These are phyloP conservation scores for Parazoanthus atlanticus DNA, from an alignment of 92 coral and sea anemone species.

Conservation along the genomic window DNA sequence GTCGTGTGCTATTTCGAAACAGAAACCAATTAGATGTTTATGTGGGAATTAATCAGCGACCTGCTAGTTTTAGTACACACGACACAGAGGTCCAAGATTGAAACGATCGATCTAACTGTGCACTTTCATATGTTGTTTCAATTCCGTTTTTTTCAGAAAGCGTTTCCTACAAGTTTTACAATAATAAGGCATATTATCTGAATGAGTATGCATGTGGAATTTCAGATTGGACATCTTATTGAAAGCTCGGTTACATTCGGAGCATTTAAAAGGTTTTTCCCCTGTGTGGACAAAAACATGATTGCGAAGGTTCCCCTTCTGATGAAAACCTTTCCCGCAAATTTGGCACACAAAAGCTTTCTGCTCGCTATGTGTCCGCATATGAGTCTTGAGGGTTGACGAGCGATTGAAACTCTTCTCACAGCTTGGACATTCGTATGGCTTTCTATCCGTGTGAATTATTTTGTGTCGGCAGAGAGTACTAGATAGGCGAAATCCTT, in stretches of 20 bases:
- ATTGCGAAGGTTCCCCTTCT: constrained; percentile 94
- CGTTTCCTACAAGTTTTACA: constrained; percentile 84
- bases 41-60: neutral
- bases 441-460: constrained; percentile 96
- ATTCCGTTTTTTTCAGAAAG: constrained; percentile 74
- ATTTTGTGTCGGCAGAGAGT: constrained; percentile 97
- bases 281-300: constrained; percentile 99
- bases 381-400: constrained; percentile 93
- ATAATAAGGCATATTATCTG: constrained; percentile 78
- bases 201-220: constrained; percentile 96
- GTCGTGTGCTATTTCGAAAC: neutral
- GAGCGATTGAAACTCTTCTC: constrained; percentile 91
- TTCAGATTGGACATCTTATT: constrained; percentile 98
- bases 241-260: constrained; percentile 90
- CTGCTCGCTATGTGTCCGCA: constrained; percentile 93
- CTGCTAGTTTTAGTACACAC: neutral
- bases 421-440: constrained; percentile 89
- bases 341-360: constrained; percentile 91
- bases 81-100: neutral
- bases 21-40: constrained; percentile 12
- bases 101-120: constrained; percentile 48
- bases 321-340: constrained; percentile 98
- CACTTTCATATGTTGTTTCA: constrained; percentile 75
- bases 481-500: constrained; percentile 97
- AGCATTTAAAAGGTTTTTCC: constrained; percentile 92